A percentile compares a stretch with the other conserved stretches of the same genome.
phyloP scores from a whole-genome alignment of 2,797 vertebrate species.

The Sebastes taczanowskii region DNA sequence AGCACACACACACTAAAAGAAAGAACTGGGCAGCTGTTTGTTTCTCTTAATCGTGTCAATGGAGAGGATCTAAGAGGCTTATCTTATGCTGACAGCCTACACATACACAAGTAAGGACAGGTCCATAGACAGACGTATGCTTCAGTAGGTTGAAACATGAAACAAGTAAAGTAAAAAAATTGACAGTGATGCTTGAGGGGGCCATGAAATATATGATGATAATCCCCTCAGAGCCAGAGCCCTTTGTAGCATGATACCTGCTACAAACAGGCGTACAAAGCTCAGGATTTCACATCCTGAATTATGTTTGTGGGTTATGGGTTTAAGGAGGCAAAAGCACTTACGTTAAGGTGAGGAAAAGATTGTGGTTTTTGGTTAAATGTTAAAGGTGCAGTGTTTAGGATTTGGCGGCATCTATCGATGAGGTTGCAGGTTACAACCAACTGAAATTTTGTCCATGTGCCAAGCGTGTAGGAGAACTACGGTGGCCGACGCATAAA shows the following conservation, averaged over 20 bases:
- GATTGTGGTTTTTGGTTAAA: not conserved
- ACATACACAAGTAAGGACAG: conserved; percentile 19
- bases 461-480: no score
- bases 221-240: conserved; percentile 39
- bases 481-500: no score
- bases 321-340: not conserved
- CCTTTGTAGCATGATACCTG: not conserved
- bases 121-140: conserved; percentile 26
- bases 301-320: not conserved
- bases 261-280: not conserved
- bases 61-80: conserved; percentile 70
- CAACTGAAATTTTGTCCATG: no score
- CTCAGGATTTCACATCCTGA: not conserved
- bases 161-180: conserved; percentile 13
- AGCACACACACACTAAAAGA: conserved; percentile 35
- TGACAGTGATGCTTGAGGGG: conserved; percentile 36
- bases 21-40: conserved; percentile 40
- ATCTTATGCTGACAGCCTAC: conserved; percentile 53
- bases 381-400: not conserved
- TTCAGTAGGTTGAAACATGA: conserved; percentile 34
- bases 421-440: no score
- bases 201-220: conserved; percentile 31
- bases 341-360: not conserved
- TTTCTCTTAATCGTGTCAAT: conserved; percentile 67
- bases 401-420: no score